Base-by-base conservation (phyloP, 2,888 invertebrate species). In the Tetragnatha montana region DNA sequence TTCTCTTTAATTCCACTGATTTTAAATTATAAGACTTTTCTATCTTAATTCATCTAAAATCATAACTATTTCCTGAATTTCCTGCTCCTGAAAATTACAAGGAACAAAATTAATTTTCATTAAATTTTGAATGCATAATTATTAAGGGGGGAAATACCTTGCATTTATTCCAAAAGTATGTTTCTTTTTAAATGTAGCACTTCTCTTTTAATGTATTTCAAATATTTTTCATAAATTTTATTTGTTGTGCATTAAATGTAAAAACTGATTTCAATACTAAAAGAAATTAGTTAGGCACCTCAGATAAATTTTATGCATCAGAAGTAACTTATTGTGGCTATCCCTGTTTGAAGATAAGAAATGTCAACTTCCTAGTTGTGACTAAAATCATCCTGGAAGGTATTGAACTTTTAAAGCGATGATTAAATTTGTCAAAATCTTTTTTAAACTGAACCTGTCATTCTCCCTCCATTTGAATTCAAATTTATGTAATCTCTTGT, bases 141-240 rank as follows among this genome's bases (percentile, higher is more conserved):
- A 35, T 35, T 35, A 35, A 35, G 35, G 35, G 35, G 35, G 35
- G 35, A 35, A n/a, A n/a, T n/a, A 35, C 35, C 35, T 35, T n/a
- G n/a, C n/a, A n/a, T n/a, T n/a, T n/a, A n/a, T n/a, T 35, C 35
- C 35, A 35, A 35, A 35, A 35, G 10, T 8, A 22, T 71, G n/a
- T 81, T 81, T 19, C 70, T 50, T 35, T 74, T 50, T 49, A 50
- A 49, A 50, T 71, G 79, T 86, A 86, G 79, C 86, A 86, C 79
- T 86, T 60, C 73, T 68, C 49, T 35, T 50, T 80, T 60, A 73
- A 70, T 21, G 51, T 22, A 84, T 84, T n/a, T 86, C 73, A 79
- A 10, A 86, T 51, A 73, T 60, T 80, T 81, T 2, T 71, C 21
- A 35, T 60, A 22, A 79, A 22, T 74, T 74, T 6, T 74, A 74